Evolutionary conservation across 2,113 vertebrate genomes (phyloP).

Genomic region (Brachionichthys hirsutus): DNA sequence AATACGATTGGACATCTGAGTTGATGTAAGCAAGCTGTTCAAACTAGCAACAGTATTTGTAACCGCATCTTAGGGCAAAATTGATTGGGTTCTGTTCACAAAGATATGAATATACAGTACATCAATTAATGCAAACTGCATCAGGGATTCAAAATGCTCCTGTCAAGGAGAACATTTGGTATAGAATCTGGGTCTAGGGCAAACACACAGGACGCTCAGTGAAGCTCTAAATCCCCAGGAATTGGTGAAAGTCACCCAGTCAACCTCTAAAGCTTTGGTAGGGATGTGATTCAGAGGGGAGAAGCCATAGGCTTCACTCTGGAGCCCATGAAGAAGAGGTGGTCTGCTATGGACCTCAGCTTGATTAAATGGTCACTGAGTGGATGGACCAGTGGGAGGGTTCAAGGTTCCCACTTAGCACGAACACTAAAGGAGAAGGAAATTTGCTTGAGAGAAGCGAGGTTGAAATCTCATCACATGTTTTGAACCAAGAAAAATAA

Average conservation of each 20-base stretch:
- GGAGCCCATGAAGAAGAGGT: conserved; percentile 80
- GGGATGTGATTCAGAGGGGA: conserved; percentile 73
- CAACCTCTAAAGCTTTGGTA: conserved; percentile 69
- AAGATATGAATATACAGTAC: not conserved
- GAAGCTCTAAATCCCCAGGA: conserved; percentile 67
- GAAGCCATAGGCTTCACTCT: conserved; percentile 80
- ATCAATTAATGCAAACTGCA: conserved; percentile 4
- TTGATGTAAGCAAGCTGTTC: not conserved
- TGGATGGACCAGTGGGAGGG: conserved; percentile 55
- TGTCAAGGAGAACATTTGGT: conserved; percentile 11
- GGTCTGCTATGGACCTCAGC: conserved; percentile 82
- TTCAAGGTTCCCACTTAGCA: conserved; percentile 70
- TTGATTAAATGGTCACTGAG: conserved; percentile 91
- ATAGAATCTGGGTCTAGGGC: conserved; percentile 30
- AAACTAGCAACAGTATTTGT: not conserved
- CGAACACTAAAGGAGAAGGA: conserved; percentile 54
- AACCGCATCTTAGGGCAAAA: too few relatives aligned
- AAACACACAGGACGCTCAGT: conserved; percentile 57
- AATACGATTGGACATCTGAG: too few relatives aligned
- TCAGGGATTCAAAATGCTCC: conserved; percentile 27
- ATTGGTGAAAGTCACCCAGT: conserved; percentile 73
- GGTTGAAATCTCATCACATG: conserved; percentile 46
- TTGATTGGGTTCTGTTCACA: not conserved
- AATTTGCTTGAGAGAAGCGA: conserved; percentile 35
- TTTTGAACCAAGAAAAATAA: conserved; percentile 12